These are phyloP conservation scores for Megalops atlanticus DNA, from an alignment of 2,113 vertebrate species.

Conservation along the genomic window DNA sequence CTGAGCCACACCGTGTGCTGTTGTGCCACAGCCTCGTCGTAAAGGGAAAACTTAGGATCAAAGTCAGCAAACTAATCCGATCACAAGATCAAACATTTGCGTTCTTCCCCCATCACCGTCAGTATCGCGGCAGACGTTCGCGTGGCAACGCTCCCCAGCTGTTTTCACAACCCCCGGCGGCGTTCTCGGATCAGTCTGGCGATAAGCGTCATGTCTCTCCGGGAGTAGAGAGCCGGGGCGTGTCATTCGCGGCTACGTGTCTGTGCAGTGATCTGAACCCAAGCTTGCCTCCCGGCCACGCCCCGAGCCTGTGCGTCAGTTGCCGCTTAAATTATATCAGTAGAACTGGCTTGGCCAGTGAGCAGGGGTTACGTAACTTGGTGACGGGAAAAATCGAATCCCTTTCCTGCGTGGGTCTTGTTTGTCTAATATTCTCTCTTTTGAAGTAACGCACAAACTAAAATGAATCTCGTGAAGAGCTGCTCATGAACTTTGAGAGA, in stretches of 20 bases:
- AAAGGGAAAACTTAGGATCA: no score
- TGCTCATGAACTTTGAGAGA: background rate
- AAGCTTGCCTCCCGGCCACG: background rate
- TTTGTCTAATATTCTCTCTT: background rate
- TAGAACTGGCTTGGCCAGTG: background rate
- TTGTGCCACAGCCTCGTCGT: no score
- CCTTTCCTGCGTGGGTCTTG: background rate
- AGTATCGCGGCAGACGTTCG: background rate
- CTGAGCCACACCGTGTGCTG: no score
- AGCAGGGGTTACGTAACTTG: background rate
- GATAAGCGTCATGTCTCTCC: background rate
- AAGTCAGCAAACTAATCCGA: background rate
- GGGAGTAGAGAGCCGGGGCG: background rate
- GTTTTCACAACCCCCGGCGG: background rate
- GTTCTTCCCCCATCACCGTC: background rate
- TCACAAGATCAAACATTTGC: background rate
- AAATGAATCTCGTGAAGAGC: background rate
- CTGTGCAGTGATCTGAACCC: background rate
- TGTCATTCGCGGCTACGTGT: background rate
- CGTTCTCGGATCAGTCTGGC: background rate
- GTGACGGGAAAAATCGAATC: background rate
- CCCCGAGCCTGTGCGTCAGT: background rate
- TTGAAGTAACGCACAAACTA: background rate
- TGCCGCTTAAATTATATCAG: background rate
- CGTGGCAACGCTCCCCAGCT: background rate